Evolutionary conservation across 2,888 invertebrate genomes (phyloP).

Genomic region (Drosophila maculinotata): DNA sequence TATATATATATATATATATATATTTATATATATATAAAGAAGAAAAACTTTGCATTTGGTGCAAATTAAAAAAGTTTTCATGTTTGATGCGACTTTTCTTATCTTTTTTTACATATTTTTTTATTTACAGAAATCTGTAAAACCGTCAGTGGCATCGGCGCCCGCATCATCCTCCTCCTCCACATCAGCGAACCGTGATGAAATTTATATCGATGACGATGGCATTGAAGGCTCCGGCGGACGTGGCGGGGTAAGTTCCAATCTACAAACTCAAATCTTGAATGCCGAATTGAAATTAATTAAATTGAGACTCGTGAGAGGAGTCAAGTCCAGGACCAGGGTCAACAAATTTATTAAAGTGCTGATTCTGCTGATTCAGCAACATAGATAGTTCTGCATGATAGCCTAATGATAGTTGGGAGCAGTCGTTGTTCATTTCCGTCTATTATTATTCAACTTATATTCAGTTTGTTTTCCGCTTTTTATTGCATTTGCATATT

Average conservation of each 20-base stretch:
- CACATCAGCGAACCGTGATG: constrained; percentile 84
- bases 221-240: constrained; percentile 90
- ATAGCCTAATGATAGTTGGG: constrained; percentile 18
- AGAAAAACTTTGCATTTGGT: constrained; percentile 43
- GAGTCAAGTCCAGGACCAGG: constrained; percentile 16
- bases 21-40: too few species aligned
- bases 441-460: constrained; percentile 7
- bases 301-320: constrained; percentile 15
- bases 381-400: not conserved
- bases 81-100: constrained; percentile 25
- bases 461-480: constrained; percentile 24
- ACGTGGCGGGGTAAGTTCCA: constrained; percentile 87
- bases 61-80: constrained; percentile 66
- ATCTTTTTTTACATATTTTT: constrained; percentile 1
- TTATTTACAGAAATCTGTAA: constrained; percentile 82
- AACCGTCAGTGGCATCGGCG: constrained; percentile 75
- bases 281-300: constrained; percentile 33
- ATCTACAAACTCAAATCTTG: constrained; percentile 8
- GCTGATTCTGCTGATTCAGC: constrained; percentile 12
- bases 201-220: constrained; percentile 92
- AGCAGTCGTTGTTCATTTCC: constrained; percentile 17
- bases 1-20: too few species aligned
- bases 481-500: constrained; percentile 44
- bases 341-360: constrained; percentile 11
- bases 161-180: constrained; percentile 62